These are phyloP conservation scores for Peromyscus maniculatus DNA, from an alignment of 2,113 vertebrate species.

Conservation along the genomic window DNA sequence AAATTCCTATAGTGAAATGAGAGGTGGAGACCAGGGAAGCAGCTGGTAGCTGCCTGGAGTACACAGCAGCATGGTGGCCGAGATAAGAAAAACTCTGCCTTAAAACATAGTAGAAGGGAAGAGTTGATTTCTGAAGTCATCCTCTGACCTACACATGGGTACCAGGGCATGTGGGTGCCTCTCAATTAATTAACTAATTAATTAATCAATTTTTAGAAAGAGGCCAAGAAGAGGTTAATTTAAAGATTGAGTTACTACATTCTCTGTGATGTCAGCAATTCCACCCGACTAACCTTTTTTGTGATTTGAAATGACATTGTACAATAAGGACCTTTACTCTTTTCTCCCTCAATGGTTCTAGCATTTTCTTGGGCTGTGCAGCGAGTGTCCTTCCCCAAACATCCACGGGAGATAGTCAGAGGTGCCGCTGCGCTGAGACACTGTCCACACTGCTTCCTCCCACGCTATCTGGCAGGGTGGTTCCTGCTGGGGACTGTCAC, in stretches of 20 bases:
- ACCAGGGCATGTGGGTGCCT: not conserved
- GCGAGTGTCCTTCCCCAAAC: not conserved
- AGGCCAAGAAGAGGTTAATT: not conserved
- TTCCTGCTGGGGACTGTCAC: not conserved
- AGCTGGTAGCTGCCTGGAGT: not conserved
- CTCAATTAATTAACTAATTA: not conserved
- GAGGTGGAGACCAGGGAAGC: not conserved
- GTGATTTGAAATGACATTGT: not conserved
- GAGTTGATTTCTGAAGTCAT: not conserved
- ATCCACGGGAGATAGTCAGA: not conserved
- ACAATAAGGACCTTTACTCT: not conserved
- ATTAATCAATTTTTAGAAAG: not conserved
- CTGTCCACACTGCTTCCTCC: not conserved
- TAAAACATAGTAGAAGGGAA: not conserved
- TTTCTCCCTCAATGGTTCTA: not conserved
- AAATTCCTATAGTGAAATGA: not conserved
- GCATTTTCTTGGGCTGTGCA: not conserved
- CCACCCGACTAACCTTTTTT: not conserved
- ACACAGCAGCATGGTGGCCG: not conserved
- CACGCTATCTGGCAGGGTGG: not conserved
- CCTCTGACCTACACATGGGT: not conserved
- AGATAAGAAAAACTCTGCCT: not conserved
- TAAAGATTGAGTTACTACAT: not conserved
- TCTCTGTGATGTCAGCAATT: not conserved
- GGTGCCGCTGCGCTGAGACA: not conserved